Base-by-base conservation (phyloP, 2,113 vertebrate genomes). In the Clinocottus analis region DNA sequence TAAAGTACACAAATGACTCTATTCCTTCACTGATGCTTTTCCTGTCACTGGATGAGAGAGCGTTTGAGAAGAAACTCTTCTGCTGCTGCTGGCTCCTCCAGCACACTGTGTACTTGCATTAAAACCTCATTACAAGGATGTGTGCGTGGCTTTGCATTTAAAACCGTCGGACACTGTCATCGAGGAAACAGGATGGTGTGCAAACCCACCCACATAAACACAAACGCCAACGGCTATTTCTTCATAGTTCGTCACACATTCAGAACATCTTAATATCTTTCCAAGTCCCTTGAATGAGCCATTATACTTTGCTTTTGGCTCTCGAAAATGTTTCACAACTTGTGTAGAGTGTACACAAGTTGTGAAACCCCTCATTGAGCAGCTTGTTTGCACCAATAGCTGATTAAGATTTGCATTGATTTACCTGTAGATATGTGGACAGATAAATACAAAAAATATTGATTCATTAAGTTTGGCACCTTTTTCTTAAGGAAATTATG, bases 81-180 rank as follows among this genome's bases (percentile, higher is more conserved):
- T 55, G 75, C 66, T 29, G 68, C 31, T 9, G 55, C 60, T 31
- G 77, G 68, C 71, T 85, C 79, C 67, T 55, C 41, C 19, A 23
- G 83, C 83, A 84, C 71, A 77, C 72, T n/a, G 1, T 79, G 80
- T 84, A 72, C 87, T 72, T 69, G 19, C 87, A 88, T 84, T 93
- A 90, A 89, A 85, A 88, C 14, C 79, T 85, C 83, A 86, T 89
- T 90, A 90, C 75, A 72, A 77, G 64, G 68, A 77, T 23, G 68
- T 7, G 11, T 27, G 72, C 49, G n/a, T 86, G 80, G 80, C 74
- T 81, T 70, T 83, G 82, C 86, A 91, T 90, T 79, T 80, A 75
- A 87, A 90, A 74, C 67, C 81, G 78, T 77, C 56, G 33, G 56
- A 56, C 35, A 0, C 23, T 71, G 60, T 75, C 59, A 62, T 72